A percentile compares a stretch with the other conserved stretches of the same genome.
phyloP scores from a whole-genome alignment of 2,797 vertebrate species.

The Ambastaia sidthimunki region DNA sequence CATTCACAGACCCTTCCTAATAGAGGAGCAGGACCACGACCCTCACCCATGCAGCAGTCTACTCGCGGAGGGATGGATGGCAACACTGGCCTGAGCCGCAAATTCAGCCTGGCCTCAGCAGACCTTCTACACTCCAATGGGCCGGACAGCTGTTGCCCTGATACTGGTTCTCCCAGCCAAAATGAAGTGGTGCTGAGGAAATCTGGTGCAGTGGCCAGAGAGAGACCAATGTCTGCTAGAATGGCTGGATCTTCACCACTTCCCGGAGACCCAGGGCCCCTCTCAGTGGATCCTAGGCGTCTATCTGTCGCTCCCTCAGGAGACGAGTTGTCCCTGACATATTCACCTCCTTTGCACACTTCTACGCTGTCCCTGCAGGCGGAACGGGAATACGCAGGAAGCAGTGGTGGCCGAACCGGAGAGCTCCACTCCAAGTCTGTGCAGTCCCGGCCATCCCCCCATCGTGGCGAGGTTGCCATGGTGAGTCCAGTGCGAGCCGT shows the following conservation, averaged over 20 bases:
- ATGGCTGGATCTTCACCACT: slow-evolving; percentile 66
- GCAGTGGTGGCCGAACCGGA: slow-evolving; percentile 40
- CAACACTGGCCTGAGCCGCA: slow-evolving; percentile 78
- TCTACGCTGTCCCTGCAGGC: slow-evolving; percentile 73
- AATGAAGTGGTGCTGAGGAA: slow-evolving; percentile 70
- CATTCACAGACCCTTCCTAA: slow-evolving; percentile 62
- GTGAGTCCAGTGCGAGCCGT: slow-evolving; percentile 78
- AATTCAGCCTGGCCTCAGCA: slow-evolving; percentile 92
- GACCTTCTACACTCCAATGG: slow-evolving; percentile 87
- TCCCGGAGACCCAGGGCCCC: slow-evolving; percentile 64
- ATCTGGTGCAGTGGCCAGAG: slow-evolving; percentile 66
- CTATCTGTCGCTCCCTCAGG: slow-evolving; percentile 79
- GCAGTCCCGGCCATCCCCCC: slow-evolving; percentile 39
- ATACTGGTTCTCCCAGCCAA: slow-evolving; percentile 67
- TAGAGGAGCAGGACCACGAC: slow-evolving; percentile 54
- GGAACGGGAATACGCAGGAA: slow-evolving; percentile 57
- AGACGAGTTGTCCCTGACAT: slow-evolving; percentile 68
- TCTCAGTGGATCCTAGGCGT: slow-evolving; percentile 73
- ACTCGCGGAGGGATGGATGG: slow-evolving; percentile 62
- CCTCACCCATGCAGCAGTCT: slow-evolving; percentile 59
- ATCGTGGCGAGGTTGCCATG: slow-evolving; percentile 82
- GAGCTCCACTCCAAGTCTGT: slow-evolving; percentile 57
- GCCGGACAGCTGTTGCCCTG: slow-evolving; percentile 78
- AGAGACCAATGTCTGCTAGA: slow-evolving; percentile 83
- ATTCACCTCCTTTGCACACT: slow-evolving; percentile 74